phyloP scores from a whole-genome alignment of 2,113 vertebrate genomes.

The Barnardius zonarius region DNA sequence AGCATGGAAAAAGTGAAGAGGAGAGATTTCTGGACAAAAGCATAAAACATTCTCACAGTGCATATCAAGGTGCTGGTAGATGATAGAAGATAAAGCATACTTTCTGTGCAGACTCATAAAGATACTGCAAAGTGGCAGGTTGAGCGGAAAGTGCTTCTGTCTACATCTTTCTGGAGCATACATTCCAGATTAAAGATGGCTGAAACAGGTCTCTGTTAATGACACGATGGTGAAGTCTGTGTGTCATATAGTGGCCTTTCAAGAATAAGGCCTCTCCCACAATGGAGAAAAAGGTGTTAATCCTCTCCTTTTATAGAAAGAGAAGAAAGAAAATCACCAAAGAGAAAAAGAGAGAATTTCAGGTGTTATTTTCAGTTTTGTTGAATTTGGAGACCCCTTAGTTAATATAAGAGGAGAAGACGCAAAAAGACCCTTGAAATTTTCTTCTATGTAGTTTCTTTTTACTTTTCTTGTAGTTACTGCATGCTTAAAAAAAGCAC shows the following conservation, averaged over 20 bases:
- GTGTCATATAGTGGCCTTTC: constrained; percentile 79
- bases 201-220: constrained; percentile 75
- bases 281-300: neutral
- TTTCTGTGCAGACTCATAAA: constrained; percentile 41
- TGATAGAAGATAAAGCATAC: neutral
- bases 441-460: neutral
- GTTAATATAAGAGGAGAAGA: neutral
- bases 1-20: neutral
- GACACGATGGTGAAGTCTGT: constrained; percentile 76
- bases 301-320: neutral
- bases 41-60: neutral
- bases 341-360: neutral
- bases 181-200: constrained; percentile 78
- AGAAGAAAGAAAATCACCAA: neutral
- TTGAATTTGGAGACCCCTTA: neutral
- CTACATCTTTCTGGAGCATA: constrained; percentile 79
- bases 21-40: neutral
- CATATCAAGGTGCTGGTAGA: neutral
- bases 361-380: neutral
- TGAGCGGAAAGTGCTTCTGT: constrained; percentile 76
- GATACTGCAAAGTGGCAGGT: constrained; percentile 64
- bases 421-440: neutral
- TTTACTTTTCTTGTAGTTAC: neutral
- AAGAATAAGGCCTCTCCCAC: constrained; percentile 50
- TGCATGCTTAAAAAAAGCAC: neutral